phyloP scores from a whole-genome alignment of 1,140 invertebrate genomes.

The Drosophila tristis region DNA sequence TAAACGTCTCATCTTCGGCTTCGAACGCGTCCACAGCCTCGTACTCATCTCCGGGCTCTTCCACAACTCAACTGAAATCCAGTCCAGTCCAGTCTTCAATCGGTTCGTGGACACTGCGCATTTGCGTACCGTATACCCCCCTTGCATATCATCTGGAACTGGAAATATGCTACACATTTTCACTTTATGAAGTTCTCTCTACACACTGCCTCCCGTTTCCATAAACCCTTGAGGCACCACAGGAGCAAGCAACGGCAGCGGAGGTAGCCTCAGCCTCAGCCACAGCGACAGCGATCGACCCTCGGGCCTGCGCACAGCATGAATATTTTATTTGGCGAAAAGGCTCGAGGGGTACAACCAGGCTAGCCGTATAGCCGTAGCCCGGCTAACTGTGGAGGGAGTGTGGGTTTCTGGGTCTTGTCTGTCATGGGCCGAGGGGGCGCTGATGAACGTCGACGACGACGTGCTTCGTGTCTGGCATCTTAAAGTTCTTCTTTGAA shows the following conservation, averaged over 20 bases:
- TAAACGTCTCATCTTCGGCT: no score
- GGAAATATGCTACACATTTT: constrained; percentile 74
- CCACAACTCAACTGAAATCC: neutral
- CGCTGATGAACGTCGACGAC: constrained; percentile 65
- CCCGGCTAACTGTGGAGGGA: constrained; percentile 1
- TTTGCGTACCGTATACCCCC: constrained; percentile 28
- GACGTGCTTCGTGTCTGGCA: constrained; percentile 73
- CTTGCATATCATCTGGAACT: constrained; percentile 48
- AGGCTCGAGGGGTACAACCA: constrained; percentile 41
- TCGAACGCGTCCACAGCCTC: no score
- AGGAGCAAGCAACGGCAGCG: constrained; percentile 45
- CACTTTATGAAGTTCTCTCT: constrained; percentile 70
- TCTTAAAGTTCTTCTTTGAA: constrained; percentile 57
- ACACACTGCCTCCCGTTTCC: constrained; percentile 1
- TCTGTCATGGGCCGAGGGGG: constrained; percentile 58
- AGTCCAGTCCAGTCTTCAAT: constrained; percentile 12
- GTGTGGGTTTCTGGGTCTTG: constrained; percentile 29
- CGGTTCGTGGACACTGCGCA: constrained; percentile 35
- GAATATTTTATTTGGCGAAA: constrained; percentile 73
- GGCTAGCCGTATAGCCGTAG: constrained; percentile 13
- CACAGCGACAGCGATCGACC: constrained; percentile 42
- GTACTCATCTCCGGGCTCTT: no score
- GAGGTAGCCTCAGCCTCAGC: constrained; percentile 20
- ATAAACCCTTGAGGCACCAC: constrained; percentile 23
- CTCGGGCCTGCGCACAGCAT: constrained; percentile 63